phyloP scores from a whole-genome alignment of 2,888 invertebrate species.

The Caprella mutica region DNA sequence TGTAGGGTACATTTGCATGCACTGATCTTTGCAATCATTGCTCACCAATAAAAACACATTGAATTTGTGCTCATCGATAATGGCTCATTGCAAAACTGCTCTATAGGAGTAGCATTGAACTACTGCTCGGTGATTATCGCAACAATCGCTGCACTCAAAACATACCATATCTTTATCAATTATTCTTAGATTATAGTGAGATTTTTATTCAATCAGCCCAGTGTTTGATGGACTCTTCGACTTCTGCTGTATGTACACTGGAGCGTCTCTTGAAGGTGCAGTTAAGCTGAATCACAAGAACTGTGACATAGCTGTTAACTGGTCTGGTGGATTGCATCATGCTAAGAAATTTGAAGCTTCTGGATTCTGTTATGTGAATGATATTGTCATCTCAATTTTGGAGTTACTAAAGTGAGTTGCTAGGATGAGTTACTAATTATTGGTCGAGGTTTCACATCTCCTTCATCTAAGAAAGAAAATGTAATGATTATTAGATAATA shows the following conservation, averaged over 20 bases:
- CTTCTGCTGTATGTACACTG: constrained; percentile 96
- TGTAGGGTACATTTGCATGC: background rate
- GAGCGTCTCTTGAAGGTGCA: constrained; percentile 93
- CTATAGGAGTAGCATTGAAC: no score
- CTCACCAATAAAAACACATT: no score
- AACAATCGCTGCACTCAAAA: no score
- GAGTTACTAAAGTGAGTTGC: constrained; percentile 64
- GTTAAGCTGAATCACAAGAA: constrained; percentile 88
- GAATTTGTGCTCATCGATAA: no score
- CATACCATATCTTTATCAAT: constrained; percentile 2
- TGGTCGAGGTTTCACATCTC: no score
- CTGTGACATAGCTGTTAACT: constrained; percentile 96
- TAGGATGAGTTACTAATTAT: no score
- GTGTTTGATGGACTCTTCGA: constrained; percentile 68
- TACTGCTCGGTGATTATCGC: no score
- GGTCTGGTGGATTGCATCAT: constrained; percentile 98
- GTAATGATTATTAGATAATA: no score
- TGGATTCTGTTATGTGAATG: constrained; percentile 99
- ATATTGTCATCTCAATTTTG: constrained; percentile 92
- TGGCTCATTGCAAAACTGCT: no score
- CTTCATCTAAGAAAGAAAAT: no score
- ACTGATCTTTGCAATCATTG: no score
- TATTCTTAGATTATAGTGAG: background rate
- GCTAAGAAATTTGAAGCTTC: constrained; percentile 98
- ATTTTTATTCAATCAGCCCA: constrained; percentile 21